phyloP scores from a whole-genome alignment of 2,113 vertebrate genomes.

The Tauraco erythrolophus region DNA sequence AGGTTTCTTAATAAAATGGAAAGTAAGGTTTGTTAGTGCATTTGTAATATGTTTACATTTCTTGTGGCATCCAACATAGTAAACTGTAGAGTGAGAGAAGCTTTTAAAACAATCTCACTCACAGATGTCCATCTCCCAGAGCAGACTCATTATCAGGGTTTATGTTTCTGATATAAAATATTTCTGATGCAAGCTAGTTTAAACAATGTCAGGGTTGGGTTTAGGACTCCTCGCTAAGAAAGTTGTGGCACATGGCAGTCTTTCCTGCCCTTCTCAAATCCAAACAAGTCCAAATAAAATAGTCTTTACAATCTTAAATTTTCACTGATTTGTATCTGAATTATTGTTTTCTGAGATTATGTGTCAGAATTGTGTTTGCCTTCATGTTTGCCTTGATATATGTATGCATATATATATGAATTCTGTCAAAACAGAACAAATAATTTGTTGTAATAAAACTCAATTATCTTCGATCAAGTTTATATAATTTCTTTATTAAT shows the following conservation, averaged over 20 bases:
- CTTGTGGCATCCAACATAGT: not conserved
- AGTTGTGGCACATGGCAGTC: not conserved
- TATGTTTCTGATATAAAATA: not conserved
- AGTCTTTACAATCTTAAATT: not conserved
- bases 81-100: not conserved
- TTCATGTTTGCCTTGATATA: not conserved
- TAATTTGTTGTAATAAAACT: not conserved
- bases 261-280: not conserved
- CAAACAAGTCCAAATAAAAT: not conserved
- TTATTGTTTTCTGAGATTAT: not conserved
- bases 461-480: not conserved
- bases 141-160: not conserved
- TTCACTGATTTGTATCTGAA: not conserved
- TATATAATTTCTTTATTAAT: not conserved
- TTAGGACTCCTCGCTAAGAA: not conserved
- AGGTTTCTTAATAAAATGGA: not conserved
- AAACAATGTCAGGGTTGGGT: not conserved
- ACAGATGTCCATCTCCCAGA: not conserved
- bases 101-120: not conserved
- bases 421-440: not conserved
- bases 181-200: not conserved
- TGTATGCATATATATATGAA: accelerated
- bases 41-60: not conserved
- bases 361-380: not conserved
- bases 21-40: not conserved